Evolutionary conservation across 2,797 vertebrate species (phyloP).

Genomic region (Dendrocincla fuliginosa): DNA sequence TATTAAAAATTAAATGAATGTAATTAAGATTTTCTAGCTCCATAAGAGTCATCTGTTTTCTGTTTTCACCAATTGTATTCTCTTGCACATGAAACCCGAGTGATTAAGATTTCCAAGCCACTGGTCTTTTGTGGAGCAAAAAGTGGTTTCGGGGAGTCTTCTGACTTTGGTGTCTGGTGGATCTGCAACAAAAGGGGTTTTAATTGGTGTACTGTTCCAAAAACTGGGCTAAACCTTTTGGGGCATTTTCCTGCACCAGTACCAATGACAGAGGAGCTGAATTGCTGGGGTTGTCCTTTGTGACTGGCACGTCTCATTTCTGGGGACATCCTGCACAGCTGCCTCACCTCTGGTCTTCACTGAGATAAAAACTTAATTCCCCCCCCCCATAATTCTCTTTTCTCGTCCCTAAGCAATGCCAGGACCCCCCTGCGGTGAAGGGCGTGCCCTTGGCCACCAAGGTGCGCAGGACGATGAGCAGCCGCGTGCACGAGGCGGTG

Average conservation of each 20-base stretch:
- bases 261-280: accelerated
- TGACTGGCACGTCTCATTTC: accelerated
- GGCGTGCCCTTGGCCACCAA: constrained; percentile 86
- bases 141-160: background rate
- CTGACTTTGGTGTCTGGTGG: background rate
- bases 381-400: background rate
- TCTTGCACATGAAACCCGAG: background rate
- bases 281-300: background rate
- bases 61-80: constrained; percentile 69
- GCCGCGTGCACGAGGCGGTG: constrained; percentile 94
- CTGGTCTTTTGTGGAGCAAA: background rate
- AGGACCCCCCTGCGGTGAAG: constrained; percentile 87
- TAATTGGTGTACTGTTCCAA: background rate
- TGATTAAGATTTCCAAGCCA: background rate
- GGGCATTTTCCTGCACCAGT: background rate
- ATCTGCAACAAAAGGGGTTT: background rate
- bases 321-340: background rate
- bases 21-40: constrained; percentile 58
- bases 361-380: background rate
- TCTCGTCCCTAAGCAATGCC: constrained; percentile 78
- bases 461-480: constrained; percentile 95
- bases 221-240: background rate
- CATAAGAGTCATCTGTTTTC: constrained; percentile 82
- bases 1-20: constrained; percentile 73
- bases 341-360: background rate